phyloP scores from a whole-genome alignment of 92 coral and sea anemone genomes.

The Siderastrea radians region DNA sequence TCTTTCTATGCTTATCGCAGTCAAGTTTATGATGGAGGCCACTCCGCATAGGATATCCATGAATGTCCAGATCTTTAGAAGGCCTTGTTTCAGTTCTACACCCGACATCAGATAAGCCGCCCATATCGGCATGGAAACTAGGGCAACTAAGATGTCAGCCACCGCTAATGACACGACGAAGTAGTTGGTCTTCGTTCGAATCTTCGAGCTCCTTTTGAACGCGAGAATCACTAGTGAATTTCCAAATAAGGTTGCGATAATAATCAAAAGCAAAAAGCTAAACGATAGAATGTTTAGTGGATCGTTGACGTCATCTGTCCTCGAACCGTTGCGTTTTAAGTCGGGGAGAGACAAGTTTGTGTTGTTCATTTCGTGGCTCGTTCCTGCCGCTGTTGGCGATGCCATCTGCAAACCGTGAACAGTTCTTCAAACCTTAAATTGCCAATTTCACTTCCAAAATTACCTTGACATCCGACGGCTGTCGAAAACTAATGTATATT shows the following conservation, averaged over 20 bases:
- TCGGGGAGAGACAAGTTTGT: not conserved
- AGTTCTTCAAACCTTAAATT: not conserved
- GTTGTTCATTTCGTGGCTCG: not conserved
- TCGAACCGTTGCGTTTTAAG: not conserved
- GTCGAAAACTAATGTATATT: not conserved
- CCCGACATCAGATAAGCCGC: slow-evolving; percentile 84
- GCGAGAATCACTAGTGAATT: slow-evolving; percentile 89
- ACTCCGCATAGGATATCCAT: slow-evolving; percentile 93
- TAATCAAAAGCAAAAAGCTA: slow-evolving; percentile 72
- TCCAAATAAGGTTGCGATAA: slow-evolving; percentile 82
- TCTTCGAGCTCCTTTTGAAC: slow-evolving; percentile 72
- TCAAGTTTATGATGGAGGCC: slow-evolving; percentile 87
- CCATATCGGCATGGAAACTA: slow-evolving; percentile 94
- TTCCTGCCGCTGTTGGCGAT: slow-evolving; percentile 6
- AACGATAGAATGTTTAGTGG: slow-evolving; percentile 77
- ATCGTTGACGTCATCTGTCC: slow-evolving; percentile 35
- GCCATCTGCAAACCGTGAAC: slow-evolving; percentile 3
- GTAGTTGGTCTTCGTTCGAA: slow-evolving; percentile 91
- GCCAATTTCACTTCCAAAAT: not conserved
- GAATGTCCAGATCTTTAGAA: slow-evolving; percentile 81
- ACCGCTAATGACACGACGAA: slow-evolving; percentile 94
- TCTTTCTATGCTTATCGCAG: slow-evolving; percentile 94
- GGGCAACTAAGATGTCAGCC: slow-evolving; percentile 80
- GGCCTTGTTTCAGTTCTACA: slow-evolving; percentile 27
- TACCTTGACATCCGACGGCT: not conserved